Base-by-base conservation (phyloP, 2,888 invertebrate species). In the Epinotia nisella region DNA sequence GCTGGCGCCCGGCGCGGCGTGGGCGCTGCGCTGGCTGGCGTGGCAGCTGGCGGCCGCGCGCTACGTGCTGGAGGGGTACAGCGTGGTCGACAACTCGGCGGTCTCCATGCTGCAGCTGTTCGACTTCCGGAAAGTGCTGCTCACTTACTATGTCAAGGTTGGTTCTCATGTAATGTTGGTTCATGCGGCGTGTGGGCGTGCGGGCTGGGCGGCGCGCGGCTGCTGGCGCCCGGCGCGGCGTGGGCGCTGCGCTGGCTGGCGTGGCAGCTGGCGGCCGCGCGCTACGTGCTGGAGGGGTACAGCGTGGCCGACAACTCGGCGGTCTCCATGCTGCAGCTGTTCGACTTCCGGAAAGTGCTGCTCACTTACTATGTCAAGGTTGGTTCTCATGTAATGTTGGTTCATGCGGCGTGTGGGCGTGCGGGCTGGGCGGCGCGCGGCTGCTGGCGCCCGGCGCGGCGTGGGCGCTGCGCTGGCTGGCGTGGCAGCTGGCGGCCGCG, bases 261-360 rank as follows among this genome's bases (percentile, higher is more conserved):
- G 0, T 99, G 99, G 99, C 98, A 99, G 92, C 98, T 98, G 35
- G 97, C 98, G 1, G 97, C 98, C 59, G 96, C 98, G n/a, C 98
- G 99, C 85, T 99, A 99, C 90, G 98, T 99, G 70, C 95, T 99
- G 39, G 99, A 99, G 91, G 99, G 99, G 0, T 99, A 99, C 93
- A 98, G 98, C 79, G 99, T 99, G 83, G 97, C 98, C 0, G 99
- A 99, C 91, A 99, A 99, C 94, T 97, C 97, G 82, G 99, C 99
- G 56, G 97, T 97, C 41, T 98, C 99, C 77, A 98, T 99, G 96
- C 95, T 99, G 77, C 99, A 99, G 93, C 98, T 99, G 13, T 99
- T 98, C 89, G 99, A 99, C 92, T 98, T 99, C 85, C 94, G 99
- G 62, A 99, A 99, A 93, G 97, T 99, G 78, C 95, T 99, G 79